A percentile compares a stretch with the other conserved stretches of the same genome.
Evolutionary conservation across 2,797 vertebrate genomes (phyloP).

Genomic region (Pempheris klunzingeri): DNA sequence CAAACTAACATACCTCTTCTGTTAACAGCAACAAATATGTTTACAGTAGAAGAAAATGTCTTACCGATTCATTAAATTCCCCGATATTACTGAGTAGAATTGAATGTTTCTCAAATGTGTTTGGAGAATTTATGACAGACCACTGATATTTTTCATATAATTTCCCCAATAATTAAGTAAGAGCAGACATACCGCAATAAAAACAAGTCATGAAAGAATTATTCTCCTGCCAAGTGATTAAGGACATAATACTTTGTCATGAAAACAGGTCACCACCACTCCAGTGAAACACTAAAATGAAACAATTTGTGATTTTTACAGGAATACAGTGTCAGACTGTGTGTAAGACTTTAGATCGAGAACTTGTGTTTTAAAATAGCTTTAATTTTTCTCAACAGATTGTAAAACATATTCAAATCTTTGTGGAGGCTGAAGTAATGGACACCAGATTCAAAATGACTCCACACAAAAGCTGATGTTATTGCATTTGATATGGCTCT

Average conservation of each 20-base stretch:
- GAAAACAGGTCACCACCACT: not conserved
- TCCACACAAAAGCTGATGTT: not conserved
- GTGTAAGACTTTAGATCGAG: not conserved
- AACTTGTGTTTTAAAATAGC: not conserved
- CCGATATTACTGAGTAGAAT: not conserved
- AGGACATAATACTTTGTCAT: not conserved
- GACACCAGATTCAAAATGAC: not conserved
- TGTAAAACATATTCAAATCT: not conserved
- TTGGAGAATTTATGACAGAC: not conserved
- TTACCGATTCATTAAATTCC: not conserved
- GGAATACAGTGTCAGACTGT: not conserved
- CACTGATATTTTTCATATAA: not conserved
- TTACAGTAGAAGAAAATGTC: not conserved
- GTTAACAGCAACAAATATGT: not conserved
- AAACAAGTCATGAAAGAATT: not conserved
- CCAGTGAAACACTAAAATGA: not conserved
- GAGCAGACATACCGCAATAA: not conserved
- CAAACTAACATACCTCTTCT: not conserved
- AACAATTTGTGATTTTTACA: not conserved
- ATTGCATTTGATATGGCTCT: not conserved
- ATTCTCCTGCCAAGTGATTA: not conserved
- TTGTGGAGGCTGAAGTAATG: not conserved
- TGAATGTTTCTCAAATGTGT: not conserved
- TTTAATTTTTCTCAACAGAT: not conserved
- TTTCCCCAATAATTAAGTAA: not conserved